These are phyloP conservation scores for Drosophila sp. DNA, from an alignment of 1,140 invertebrate species.

Conservation along the genomic window DNA sequence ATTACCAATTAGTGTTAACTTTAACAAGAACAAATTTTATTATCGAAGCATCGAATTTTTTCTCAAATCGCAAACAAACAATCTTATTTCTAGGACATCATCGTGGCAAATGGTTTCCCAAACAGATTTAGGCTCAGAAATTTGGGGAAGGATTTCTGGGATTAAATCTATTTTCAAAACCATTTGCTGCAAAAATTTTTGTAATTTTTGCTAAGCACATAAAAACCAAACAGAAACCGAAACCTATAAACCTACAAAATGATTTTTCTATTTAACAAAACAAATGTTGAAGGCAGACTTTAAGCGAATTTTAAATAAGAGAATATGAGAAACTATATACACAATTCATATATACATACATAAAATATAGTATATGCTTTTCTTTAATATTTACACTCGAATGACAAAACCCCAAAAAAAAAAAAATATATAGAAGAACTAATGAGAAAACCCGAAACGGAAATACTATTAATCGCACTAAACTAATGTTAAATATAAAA, in stretches of 20 bases:
- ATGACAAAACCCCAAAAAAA: conserved; percentile 61
- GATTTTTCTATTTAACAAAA: conserved; percentile 76
- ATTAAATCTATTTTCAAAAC: conserved; percentile 63
- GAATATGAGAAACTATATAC: conserved; percentile 55
- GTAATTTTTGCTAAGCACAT: conserved; percentile 51
- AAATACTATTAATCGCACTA: conserved; percentile 56
- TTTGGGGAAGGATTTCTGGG: conserved; percentile 83
- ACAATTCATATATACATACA: conserved; percentile 67
- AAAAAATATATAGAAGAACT: conserved; percentile 62
- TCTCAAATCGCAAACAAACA: conserved; percentile 74
- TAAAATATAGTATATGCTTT: conserved; percentile 73
- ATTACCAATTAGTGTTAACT: conserved; percentile 44
- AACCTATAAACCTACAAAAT: conserved; percentile 52
- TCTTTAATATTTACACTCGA: conserved; percentile 76
- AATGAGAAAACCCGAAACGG: conserved; percentile 59
- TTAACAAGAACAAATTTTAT: conserved; percentile 64
- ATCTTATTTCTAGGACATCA: conserved; percentile 76
- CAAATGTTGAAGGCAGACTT: conserved; percentile 75
- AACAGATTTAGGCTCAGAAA: conserved; percentile 75
- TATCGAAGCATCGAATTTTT: conserved; percentile 75
- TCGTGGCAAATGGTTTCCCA: conserved; percentile 53
- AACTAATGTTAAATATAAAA: conserved; percentile 34
- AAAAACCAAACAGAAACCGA: conserved; percentile 48
- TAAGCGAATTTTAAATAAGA: conserved; percentile 73
- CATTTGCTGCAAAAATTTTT: neutral